phyloP scores from a whole-genome alignment of 1,140 invertebrate genomes.

The Rhizoglyphus robini region DNA sequence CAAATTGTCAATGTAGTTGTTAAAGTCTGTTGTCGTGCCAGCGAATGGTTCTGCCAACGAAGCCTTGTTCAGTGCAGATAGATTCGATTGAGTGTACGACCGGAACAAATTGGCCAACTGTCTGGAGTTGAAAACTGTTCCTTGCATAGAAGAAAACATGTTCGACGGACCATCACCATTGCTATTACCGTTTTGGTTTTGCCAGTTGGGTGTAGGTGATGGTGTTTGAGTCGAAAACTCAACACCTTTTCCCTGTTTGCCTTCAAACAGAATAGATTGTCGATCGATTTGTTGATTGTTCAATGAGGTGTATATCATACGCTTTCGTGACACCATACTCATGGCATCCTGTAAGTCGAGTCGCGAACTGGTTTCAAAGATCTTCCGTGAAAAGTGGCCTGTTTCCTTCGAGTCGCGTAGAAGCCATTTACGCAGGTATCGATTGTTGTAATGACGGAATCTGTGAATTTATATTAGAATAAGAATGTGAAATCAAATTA shows the following conservation, averaged over 20 bases:
- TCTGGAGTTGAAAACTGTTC: slow-evolving; percentile 39
- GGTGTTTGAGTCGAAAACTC: not conserved
- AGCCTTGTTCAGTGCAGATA: slow-evolving; percentile 14
- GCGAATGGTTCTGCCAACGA: not conserved
- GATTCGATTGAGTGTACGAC: slow-evolving; percentile 47
- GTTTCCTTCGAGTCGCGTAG: slow-evolving; percentile 66
- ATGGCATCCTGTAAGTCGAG: slow-evolving; percentile 83
- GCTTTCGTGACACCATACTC: slow-evolving; percentile 55
- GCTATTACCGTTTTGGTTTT: not conserved
- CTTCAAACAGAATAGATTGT: not conserved
- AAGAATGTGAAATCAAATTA: not conserved
- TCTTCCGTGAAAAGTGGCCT: slow-evolving; percentile 57
- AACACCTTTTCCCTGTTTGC: no score
- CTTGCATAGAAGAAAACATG: slow-evolving; percentile 2
- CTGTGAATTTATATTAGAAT: slow-evolving; percentile 34
- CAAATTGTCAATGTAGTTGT: slow-evolving; percentile 78
- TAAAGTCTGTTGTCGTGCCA: slow-evolving; percentile 44
- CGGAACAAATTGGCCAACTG: slow-evolving; percentile 77
- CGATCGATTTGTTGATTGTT: not conserved
- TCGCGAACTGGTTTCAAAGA: slow-evolving; percentile 83
- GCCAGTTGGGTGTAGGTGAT: not conserved
- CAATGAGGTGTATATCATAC: not conserved
- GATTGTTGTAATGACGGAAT: slow-evolving; percentile 86
- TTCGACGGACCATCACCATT: not conserved
- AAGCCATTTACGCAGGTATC: slow-evolving; percentile 74